Conservation (phyloP, 2,113 vertebrate genomes). For the Brienomyrus brachyistius region DNA sequence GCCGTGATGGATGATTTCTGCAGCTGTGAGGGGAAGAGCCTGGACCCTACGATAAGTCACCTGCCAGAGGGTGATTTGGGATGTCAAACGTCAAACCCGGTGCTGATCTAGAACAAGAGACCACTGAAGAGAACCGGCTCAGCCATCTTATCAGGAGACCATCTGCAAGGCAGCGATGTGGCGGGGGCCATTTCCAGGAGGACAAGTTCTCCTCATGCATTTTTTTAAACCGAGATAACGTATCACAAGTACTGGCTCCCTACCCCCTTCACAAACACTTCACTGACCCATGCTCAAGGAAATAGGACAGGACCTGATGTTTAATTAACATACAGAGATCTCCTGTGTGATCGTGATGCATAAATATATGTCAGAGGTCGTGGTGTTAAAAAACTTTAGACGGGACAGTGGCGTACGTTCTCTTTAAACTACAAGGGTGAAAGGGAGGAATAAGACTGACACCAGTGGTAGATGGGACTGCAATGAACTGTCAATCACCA, state of each 20-base stretch:
- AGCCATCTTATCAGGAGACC: background rate
- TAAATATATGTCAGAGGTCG: background rate
- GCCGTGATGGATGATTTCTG: background rate
- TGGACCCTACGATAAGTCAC: background rate
- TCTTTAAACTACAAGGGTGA: background rate
- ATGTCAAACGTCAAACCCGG: background rate
- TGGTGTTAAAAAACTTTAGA: background rate
- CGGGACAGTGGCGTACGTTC: background rate
- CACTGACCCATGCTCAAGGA: background rate
- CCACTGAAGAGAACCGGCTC: background rate
- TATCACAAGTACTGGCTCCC: background rate
- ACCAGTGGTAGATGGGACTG: background rate
- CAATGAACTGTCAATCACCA: background rate
- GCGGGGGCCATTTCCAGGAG: background rate
- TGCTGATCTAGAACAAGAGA: background rate
- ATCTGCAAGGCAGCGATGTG: background rate
- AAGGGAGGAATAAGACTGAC: background rate
- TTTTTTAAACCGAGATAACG: background rate
- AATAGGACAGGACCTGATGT: slow-evolving; percentile 3
- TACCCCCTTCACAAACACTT: background rate
- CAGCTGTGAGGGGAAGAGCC: background rate
- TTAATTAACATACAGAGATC: slow-evolving; percentile 7
- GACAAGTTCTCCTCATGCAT: background rate
- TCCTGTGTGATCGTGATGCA: background rate
- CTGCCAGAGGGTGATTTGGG: background rate